Percentiles rank a stretch among this genome's conserved stretches.
These are phyloP conservation scores for Amyelois transitella DNA, from an alignment of 1,140 invertebrate species.

Conservation along the genomic window DNA sequence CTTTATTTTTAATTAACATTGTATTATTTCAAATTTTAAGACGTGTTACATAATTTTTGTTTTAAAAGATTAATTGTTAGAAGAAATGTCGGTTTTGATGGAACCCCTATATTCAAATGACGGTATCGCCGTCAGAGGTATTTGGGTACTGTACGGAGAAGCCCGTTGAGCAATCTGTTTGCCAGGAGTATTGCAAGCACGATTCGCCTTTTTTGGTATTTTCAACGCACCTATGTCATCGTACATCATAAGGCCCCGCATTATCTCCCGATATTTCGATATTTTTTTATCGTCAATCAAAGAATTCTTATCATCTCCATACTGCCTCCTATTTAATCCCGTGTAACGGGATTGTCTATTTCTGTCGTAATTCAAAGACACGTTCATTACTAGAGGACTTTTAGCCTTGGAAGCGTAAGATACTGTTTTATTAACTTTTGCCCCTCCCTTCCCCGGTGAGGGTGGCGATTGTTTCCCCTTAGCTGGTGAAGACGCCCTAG, in stretches of 20 bases:
- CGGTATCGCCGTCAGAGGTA: neutral
- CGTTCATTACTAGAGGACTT: conserved; percentile 38
- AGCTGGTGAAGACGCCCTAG: neutral
- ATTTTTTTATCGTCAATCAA: conserved; percentile 34
- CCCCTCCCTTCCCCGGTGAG: conserved; percentile 8
- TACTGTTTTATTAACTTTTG: conserved; percentile 28
- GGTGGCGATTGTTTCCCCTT: conserved; percentile 1
- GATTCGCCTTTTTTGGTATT: conserved; percentile 36
- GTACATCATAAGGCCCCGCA: conserved; percentile 43
- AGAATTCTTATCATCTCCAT: neutral
- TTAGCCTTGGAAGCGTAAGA: conserved; percentile 29
- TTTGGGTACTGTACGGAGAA: neutral
- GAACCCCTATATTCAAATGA: neutral
- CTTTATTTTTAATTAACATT: neutral
- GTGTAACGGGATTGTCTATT: conserved; percentile 6
- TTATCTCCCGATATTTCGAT: conserved; percentile 52
- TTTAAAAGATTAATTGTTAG: neutral
- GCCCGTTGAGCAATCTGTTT: neutral
- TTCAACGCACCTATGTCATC: conserved; percentile 40
- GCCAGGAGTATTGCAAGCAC: conserved; percentile 56
- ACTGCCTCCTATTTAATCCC: conserved; percentile 5
- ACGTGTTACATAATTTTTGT: neutral
- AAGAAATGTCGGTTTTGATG: neutral
- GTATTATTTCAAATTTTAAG: neutral
- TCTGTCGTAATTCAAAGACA: conserved; percentile 33